A percentile compares a stretch with the other conserved stretches of the same genome.
phyloP scores from a whole-genome alignment of 2,113 vertebrate species.

The Eurystomus gularis region DNA sequence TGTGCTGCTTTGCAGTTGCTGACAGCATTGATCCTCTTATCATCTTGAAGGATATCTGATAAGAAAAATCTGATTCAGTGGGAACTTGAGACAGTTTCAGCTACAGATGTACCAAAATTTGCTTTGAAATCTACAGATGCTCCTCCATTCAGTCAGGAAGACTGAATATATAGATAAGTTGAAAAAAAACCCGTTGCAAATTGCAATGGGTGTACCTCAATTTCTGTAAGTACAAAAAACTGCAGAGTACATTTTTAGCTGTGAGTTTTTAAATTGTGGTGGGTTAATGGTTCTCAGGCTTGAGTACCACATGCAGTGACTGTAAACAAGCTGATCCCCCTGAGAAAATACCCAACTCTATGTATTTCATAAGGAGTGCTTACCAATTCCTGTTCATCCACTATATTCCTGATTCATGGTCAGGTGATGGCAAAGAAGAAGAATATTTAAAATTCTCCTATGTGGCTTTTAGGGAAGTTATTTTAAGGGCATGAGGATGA shows the following conservation, averaged over 20 bases:
- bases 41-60: constrained; percentile 48
- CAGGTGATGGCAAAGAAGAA: background rate
- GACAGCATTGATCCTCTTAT: constrained; percentile 32
- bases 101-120: constrained; percentile 13
- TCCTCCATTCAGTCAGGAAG: background rate
- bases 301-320: background rate
- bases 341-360: background rate
- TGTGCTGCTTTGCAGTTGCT: constrained; percentile 20
- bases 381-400: background rate
- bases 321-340: background rate
- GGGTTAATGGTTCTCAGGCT: background rate
- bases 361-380: background rate
- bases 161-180: background rate
- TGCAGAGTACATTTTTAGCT: background rate
- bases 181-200: background rate
- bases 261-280: background rate
- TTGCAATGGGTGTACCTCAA: background rate
- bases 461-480: background rate
- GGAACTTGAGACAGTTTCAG: constrained; percentile 51
- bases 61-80: constrained; percentile 48
- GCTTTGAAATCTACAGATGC: background rate
- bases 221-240: background rate
- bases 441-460: background rate
- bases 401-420: background rate
- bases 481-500: background rate